Evolutionary conservation across 2,888 invertebrate genomes (phyloP), one percentile per base, ranked within the genome.

Genomic region (Protodeltote pygarga): DNA sequence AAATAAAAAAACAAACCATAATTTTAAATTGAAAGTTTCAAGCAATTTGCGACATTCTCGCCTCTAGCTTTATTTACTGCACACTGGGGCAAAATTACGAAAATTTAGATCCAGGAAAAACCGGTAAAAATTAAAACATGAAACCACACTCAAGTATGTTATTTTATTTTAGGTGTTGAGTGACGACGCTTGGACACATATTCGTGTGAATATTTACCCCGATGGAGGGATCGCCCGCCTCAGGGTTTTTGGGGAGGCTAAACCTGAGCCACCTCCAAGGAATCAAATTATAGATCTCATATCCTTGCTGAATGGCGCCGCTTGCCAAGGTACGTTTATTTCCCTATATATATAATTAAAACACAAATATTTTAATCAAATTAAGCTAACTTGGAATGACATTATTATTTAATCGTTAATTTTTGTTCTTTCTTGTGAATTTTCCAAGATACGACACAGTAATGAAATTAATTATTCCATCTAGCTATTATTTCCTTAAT

Each of bases 151-250:
- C 16, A 31, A 24, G 5, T 24, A 3, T 9, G 10, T 45, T 23
- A 16, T 46, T 42, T 51, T 45, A 19, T 62, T 50, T 5, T 52
- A 91, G 86, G 87, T 93, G 1, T 63, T 90, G 0, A 91, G 87
- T 40, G 89, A 91, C 29, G 89, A 93, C 35, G 77, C 85, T 0
- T 94, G 89, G 85, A 94, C 94, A 0, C 94, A 94, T 62, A 78
- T 94, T 3, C 85, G 94, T 3, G 79, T 94, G 3, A 94, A 94
- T 66, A 92, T 94, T 8, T 94, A 85, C 68, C 95, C 95, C 0
- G 94, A 94, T 61, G 94, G 94, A 9, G 94, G 94, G 1, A 93
- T 94, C 3, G 94, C 94, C 0, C 84, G 94, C 24, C 79, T 95
- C 0, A 79, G 93, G 21, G 93, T 94, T 1, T 94, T 86, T 53